Evolutionary conservation across 1,140 invertebrate genomes (phyloP).

Genomic region (Heliconius eleuchia): DNA sequence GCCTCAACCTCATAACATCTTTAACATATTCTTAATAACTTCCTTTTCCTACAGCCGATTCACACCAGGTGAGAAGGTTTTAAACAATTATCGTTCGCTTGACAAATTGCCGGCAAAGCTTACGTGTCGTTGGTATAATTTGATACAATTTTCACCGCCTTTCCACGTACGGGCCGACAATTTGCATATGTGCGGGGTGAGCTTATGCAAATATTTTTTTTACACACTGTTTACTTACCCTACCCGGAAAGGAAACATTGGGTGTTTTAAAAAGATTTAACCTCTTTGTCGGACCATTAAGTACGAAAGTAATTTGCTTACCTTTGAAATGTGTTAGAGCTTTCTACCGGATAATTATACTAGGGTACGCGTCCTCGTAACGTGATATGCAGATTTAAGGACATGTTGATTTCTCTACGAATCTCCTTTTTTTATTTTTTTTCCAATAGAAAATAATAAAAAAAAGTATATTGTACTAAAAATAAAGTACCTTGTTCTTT

Average conservation of each 20-base stretch:
- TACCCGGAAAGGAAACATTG: slow-evolving; percentile 71
- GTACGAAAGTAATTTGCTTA: slow-evolving; percentile 80
- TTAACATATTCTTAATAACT: neutral
- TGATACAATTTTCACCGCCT: slow-evolving; percentile 78
- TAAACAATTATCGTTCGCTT: slow-evolving; percentile 75
- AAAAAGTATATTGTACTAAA: neutral
- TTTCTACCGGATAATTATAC: slow-evolving; percentile 73
- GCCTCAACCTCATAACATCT: neutral
- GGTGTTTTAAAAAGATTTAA: slow-evolving; percentile 80
- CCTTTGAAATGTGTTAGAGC: slow-evolving; percentile 79
- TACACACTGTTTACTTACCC: slow-evolving; percentile 70
- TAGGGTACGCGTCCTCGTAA: slow-evolving; percentile 65
- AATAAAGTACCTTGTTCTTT: neutral
- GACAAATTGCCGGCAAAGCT: slow-evolving; percentile 77
- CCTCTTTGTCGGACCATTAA: slow-evolving; percentile 80
- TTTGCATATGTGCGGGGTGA: slow-evolving; percentile 75
- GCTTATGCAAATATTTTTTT: slow-evolving; percentile 79
- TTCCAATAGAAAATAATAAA: neutral
- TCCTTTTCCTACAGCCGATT: slow-evolving; percentile 51
- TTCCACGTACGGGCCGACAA: slow-evolving; percentile 65
- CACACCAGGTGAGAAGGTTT: slow-evolving; percentile 53
- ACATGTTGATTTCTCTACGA: slow-evolving; percentile 40
- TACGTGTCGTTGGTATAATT: slow-evolving; percentile 75
- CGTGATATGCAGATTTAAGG: slow-evolving; percentile 73
- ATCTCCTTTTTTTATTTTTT: slow-evolving; percentile 29